A percentile compares a stretch with the other conserved stretches of the same genome.
phyloP scores from a whole-genome alignment of 2,797 vertebrate genomes.

The Cheirogaleus major region DNA sequence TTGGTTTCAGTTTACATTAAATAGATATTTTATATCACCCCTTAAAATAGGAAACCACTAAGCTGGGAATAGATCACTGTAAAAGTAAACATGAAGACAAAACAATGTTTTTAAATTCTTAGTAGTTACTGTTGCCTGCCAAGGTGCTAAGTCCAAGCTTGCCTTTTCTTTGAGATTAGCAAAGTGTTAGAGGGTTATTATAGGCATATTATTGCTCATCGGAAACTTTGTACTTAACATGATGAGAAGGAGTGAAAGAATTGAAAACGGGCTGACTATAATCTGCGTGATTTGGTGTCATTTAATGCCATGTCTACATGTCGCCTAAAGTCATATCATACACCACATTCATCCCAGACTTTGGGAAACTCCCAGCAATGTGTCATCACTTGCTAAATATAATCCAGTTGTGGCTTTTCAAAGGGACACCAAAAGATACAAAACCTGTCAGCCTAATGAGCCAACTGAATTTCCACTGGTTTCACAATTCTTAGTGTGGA shows the following conservation, averaged over 20 bases:
- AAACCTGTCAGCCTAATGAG: not conserved
- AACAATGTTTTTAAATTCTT: not conserved
- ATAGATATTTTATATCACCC: not conserved
- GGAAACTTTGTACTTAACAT: not conserved
- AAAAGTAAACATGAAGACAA: not conserved
- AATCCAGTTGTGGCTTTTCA: not conserved
- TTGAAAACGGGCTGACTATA: not conserved
- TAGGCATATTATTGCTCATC: not conserved
- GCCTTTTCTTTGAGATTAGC: not conserved
- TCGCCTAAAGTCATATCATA: not conserved
- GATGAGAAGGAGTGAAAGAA: not conserved
- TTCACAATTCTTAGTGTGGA: not conserved
- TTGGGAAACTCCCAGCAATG: conserved; percentile 12
- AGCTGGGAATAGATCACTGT: not conserved
- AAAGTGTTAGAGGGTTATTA: not conserved
- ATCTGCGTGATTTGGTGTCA: not conserved
- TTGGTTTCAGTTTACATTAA: not conserved
- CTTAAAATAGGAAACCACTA: not conserved
- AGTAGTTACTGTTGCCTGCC: not conserved
- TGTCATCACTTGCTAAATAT: conserved; percentile 46
- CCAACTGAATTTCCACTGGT: not conserved
- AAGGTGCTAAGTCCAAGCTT: not conserved
- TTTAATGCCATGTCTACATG: not conserved
- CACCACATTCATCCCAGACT: not conserved
- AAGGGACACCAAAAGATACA: not conserved